These are phyloP conservation scores for Tiliacea aurago DNA, from an alignment of 2,888 invertebrate genomes.

Conservation along the genomic window DNA sequence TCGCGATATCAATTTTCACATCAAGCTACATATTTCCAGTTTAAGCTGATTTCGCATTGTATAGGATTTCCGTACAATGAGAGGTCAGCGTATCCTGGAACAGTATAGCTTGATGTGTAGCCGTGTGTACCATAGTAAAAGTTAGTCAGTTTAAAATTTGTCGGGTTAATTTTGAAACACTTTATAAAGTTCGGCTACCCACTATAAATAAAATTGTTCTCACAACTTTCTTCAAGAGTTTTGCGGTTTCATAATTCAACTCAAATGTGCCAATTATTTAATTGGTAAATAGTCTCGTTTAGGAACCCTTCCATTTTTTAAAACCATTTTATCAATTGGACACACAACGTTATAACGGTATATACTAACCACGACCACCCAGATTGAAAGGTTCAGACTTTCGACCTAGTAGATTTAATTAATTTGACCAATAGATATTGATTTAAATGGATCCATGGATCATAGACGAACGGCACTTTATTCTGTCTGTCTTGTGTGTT, in stretches of 20 bases:
- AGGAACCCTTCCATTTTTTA: constrained; percentile 17
- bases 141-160: too few relatives aligned
- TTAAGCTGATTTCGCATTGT: too few relatives aligned
- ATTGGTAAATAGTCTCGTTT: constrained; percentile 23
- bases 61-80: too few relatives aligned
- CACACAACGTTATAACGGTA: constrained; percentile 32
- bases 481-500: background rate
- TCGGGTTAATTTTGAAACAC: too few relatives aligned
- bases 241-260: constrained; percentile 22
- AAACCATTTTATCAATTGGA: constrained; percentile 21
- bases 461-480: background rate
- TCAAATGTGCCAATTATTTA: constrained; percentile 28
- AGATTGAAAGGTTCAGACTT: constrained; percentile 14
- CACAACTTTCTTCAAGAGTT: background rate
- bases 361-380: background rate
- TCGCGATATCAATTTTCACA: too few relatives aligned
- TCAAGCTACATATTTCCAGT: too few relatives aligned
- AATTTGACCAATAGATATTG: background rate
- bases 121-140: too few relatives aligned
- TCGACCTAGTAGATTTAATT: constrained; percentile 4
- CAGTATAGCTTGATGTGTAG: too few relatives aligned
- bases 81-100: too few relatives aligned
- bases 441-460: background rate
- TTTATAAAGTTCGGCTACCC: too few relatives aligned
- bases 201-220: background rate